phyloP scores from a whole-genome alignment of 2,888 invertebrate genomes.

The Lingula anatina region DNA sequence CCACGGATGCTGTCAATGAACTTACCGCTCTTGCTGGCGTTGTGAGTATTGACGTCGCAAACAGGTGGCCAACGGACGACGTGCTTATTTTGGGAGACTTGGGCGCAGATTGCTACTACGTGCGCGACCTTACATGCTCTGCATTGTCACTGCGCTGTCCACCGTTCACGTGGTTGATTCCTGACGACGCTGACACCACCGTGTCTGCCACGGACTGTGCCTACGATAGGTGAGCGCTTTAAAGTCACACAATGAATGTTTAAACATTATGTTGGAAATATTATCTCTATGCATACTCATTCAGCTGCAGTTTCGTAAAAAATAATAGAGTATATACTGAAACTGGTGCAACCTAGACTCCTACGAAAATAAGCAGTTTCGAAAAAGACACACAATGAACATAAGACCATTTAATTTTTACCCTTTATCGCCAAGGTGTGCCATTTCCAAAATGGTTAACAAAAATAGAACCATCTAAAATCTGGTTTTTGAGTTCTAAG shows the following conservation, averaged over 20 bases:
- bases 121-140: slow-evolving; percentile 20
- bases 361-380: no score
- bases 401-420: no score
- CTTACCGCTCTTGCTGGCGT: slow-evolving; percentile 20
- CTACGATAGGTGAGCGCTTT: slow-evolving; percentile 30
- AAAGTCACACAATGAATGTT: neutral
- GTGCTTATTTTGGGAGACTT: slow-evolving; percentile 31
- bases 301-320: no score
- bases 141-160: slow-evolving; percentile 19
- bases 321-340: no score
- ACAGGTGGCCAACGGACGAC: slow-evolving; percentile 15
- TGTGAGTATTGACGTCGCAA: slow-evolving; percentile 13
- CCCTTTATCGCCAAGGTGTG: no score
- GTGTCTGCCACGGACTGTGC: slow-evolving; percentile 24
- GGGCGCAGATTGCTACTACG: slow-evolving; percentile 35
- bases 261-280: no score
- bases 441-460: no score
- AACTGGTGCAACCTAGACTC: no score
- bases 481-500: no score
- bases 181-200: slow-evolving; percentile 32
- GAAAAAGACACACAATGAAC: no score
- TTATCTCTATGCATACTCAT: no score
- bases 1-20: slow-evolving; percentile 24
- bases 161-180: slow-evolving; percentile 28
- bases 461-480: no score